Percentiles rank a stretch among this genome's conserved stretches.
These are phyloP conservation scores for Mythimna pallens DNA, from an alignment of 2,888 invertebrate genomes.

Conservation along the genomic window DNA sequence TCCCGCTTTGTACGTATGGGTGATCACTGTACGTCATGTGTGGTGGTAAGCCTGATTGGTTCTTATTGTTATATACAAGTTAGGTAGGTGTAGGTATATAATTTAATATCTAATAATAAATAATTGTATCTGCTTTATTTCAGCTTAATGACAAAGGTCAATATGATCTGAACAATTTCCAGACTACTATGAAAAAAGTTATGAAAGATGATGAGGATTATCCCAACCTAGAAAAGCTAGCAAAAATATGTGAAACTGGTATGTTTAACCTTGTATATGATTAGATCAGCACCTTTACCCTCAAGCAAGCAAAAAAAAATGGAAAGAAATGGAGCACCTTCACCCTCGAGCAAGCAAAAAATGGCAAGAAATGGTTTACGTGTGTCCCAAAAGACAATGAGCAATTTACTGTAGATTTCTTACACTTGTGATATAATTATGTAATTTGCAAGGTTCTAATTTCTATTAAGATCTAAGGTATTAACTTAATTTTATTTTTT, in stretches of 20 bases:
- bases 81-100: neutral
- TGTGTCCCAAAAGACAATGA: too few species aligned
- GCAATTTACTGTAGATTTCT: too few species aligned
- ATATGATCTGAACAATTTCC: slow-evolving; percentile 15
- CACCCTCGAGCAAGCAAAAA: neutral
- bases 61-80: too few species aligned
- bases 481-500: too few species aligned
- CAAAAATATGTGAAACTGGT: slow-evolving; percentile 9
- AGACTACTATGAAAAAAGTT: neutral
- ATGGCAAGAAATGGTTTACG: too few species aligned
- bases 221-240: neutral
- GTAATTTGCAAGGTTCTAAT: too few species aligned
- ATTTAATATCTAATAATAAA: neutral
- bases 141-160: slow-evolving; percentile 23
- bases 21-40: too few species aligned
- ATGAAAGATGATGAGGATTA: neutral
- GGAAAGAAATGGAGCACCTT: neutral
- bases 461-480: too few species aligned
- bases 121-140: neutral
- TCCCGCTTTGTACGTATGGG: too few species aligned
- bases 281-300: neutral
- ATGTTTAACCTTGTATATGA: neutral
- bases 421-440: too few species aligned
- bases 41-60: too few species aligned
- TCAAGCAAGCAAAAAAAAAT: neutral